phyloP scores from a whole-genome alignment of 2,113 vertebrate genomes.

The Pachyramphus minor region DNA sequence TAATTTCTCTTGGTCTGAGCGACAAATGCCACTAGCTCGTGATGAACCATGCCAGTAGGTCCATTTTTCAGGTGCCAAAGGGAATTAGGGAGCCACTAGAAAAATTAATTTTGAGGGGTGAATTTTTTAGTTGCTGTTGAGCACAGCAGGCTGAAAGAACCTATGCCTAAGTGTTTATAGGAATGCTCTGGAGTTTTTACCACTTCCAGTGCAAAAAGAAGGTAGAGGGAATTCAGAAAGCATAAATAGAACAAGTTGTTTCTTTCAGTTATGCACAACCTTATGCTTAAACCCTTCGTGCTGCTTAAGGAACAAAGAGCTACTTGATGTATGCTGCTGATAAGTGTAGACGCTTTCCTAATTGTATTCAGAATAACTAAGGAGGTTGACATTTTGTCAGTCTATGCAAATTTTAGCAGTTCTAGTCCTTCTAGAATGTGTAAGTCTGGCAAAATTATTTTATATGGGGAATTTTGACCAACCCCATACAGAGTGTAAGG shows the following conservation, averaged over 20 bases:
- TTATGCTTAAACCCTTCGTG: not conserved
- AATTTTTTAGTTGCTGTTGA: not conserved
- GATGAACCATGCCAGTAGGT: not conserved
- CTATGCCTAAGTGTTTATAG: not conserved
- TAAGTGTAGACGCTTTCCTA: not conserved
- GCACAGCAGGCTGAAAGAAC: not conserved
- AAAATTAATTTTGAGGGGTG: not conserved
- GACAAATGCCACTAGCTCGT: not conserved
- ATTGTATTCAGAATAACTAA: not conserved
- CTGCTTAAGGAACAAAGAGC: not conserved
- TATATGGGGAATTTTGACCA: not conserved
- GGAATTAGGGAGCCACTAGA: not conserved
- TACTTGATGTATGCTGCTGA: not conserved
- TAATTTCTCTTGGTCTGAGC: not conserved
- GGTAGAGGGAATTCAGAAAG: not conserved
- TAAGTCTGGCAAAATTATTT: not conserved
- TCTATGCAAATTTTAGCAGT: not conserved
- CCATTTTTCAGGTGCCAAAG: not conserved
- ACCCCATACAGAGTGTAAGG: not conserved
- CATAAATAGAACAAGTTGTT: not conserved
- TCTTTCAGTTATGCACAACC: not conserved
- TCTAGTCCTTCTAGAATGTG: not conserved
- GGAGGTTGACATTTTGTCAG: not conserved
- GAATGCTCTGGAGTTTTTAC: not conserved
- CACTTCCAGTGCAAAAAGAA: not conserved